These are phyloP conservation scores for Podotricha telesiphe DNA, from an alignment of 2,888 invertebrate species.

Conservation along the genomic window DNA sequence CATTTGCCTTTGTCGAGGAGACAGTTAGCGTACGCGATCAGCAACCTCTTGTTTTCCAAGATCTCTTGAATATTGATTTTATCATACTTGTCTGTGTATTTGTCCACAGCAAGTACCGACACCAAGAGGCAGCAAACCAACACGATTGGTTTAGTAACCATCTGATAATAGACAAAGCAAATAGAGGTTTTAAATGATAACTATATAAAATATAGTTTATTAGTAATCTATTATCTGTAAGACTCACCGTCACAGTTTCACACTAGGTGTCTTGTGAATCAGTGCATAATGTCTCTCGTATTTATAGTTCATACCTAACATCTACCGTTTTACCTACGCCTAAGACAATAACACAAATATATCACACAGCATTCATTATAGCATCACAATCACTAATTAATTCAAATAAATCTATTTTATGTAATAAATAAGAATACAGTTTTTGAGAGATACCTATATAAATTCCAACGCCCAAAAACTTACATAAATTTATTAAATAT, in stretches of 20 bases:
- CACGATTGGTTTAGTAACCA: slow-evolving; percentile 43
- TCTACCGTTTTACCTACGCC: slow-evolving; percentile 54
- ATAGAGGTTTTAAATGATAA: neutral
- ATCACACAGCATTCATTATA: neutral
- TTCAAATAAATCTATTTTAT: too few relatives aligned
- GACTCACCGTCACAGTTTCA: slow-evolving; percentile 28
- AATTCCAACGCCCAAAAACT: too few relatives aligned
- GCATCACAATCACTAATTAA: too few relatives aligned
- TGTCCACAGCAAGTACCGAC: slow-evolving; percentile 44
- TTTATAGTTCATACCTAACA: slow-evolving; percentile 62
- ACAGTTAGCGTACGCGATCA: slow-evolving; percentile 87
- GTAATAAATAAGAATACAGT: too few relatives aligned
- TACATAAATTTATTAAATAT: too few relatives aligned
- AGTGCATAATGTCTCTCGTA: slow-evolving; percentile 55
- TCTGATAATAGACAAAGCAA: slow-evolving; percentile 37
- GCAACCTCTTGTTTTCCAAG: slow-evolving; percentile 85
- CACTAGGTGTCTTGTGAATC: slow-evolving; percentile 62
- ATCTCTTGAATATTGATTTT: slow-evolving; percentile 88
- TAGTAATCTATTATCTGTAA: neutral
- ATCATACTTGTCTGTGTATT: slow-evolving; percentile 87
- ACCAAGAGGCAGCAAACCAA: slow-evolving; percentile 43
- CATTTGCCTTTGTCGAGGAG: slow-evolving; percentile 85
- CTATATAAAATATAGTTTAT: neutral
- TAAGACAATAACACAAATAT: slow-evolving; percentile 4
- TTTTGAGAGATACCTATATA: too few relatives aligned